phyloP scores from a whole-genome alignment of 2,113 vertebrate species.

The Quiscalus mexicanus region DNA sequence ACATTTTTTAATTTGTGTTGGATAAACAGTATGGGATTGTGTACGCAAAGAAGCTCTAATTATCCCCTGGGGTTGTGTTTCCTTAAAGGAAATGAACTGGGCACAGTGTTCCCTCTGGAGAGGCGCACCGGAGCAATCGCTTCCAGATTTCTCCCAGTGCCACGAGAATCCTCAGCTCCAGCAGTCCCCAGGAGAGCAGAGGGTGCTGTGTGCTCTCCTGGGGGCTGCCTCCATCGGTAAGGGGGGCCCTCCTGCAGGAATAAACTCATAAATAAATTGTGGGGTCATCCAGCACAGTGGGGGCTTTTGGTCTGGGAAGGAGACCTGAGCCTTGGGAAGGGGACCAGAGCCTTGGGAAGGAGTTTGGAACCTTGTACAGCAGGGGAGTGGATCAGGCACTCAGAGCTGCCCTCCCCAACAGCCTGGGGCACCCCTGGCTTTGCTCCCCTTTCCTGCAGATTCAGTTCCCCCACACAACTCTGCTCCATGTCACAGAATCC shows the following conservation, averaged over 20 bases:
- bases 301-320: not conserved
- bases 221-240: not conserved
- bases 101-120: slow-evolving; percentile 69
- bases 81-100: slow-evolving; percentile 85
- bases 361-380: not conserved
- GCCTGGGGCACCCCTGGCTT: not conserved
- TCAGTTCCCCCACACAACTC: fast-evolving
- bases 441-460: not conserved
- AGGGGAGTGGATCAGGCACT: not conserved
- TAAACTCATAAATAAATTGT: fast-evolving
- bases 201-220: not conserved
- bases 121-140: slow-evolving; percentile 74
- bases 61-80: slow-evolving; percentile 83
- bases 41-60: slow-evolving; percentile 81
- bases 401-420: not conserved
- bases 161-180: not conserved
- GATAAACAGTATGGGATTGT: slow-evolving; percentile 84
- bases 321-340: not conserved
- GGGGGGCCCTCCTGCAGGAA: not conserved
- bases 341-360: not conserved
- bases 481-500: not conserved
- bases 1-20: slow-evolving; percentile 83
- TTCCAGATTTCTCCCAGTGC: slow-evolving; percentile 80
- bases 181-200: not conserved
- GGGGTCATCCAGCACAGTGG: fast-evolving